Evolutionary conservation across 2,797 vertebrate species (phyloP).

Genomic region (Meda fulgida): DNA sequence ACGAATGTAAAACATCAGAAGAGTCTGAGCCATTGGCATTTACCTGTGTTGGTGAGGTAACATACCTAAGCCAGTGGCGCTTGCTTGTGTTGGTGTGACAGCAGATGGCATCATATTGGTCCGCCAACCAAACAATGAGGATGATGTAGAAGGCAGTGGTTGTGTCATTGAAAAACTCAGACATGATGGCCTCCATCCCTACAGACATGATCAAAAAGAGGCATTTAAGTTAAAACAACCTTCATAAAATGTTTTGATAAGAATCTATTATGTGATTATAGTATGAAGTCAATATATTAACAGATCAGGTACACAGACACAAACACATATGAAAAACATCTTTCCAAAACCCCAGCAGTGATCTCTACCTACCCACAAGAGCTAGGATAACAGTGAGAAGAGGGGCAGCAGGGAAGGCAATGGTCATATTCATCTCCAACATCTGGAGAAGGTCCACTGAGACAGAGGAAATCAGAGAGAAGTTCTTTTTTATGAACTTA

Average conservation of each 20-base stretch:
- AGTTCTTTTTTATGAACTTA: neutral
- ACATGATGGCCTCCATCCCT: constrained; percentile 99
- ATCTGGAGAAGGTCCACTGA: constrained; percentile 98
- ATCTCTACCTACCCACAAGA: constrained; percentile 86
- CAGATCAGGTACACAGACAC: neutral
- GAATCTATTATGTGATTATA: neutral
- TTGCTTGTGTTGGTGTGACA: constrained; percentile 98
- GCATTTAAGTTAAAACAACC: neutral
- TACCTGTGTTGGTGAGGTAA: neutral
- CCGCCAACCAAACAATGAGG: constrained; percentile 96
- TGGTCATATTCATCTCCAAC: constrained; percentile 99
- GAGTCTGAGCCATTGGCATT: neutral
- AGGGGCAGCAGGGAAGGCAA: constrained; percentile 95
- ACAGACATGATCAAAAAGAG: constrained; percentile 50
- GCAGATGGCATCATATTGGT: constrained; percentile 97
- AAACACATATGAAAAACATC: neutral
- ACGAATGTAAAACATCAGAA: neutral
- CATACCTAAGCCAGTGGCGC: constrained; percentile 94
- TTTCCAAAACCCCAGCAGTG: neutral
- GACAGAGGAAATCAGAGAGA: constrained; percentile 17
- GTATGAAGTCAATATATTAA: too few species aligned
- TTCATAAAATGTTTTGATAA: neutral
- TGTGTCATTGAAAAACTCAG: constrained; percentile 97
- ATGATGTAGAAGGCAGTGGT: constrained; percentile 99
- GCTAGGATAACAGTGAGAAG: constrained; percentile 96